A percentile compares a stretch with the other conserved stretches of the same genome.
phyloP scores from a whole-genome alignment of 2,888 invertebrate species.

The Stictocephala bisonia region DNA sequence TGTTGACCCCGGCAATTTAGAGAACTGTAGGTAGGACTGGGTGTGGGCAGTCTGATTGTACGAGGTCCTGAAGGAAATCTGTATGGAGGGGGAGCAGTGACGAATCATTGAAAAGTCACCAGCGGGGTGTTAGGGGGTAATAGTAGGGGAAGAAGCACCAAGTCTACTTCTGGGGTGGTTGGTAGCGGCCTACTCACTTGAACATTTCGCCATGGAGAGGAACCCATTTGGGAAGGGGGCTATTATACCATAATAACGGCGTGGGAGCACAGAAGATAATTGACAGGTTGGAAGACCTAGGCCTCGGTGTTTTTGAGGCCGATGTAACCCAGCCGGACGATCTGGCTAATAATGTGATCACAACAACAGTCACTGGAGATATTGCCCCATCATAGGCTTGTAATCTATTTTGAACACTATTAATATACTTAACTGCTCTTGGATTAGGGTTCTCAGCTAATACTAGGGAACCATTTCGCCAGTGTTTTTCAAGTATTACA shows the following conservation, averaged over 20 bases:
- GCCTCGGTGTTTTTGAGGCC: conserved; percentile 10
- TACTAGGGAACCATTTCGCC: conserved; percentile 81
- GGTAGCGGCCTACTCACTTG: too few relatives aligned
- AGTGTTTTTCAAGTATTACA: conserved; percentile 85
- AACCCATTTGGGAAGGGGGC: too few relatives aligned
- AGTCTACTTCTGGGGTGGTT: too few relatives aligned
- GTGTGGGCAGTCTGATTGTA: background rate
- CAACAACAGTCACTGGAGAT: too few relatives aligned
- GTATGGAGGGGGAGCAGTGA: conserved; percentile 59
- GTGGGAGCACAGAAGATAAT: too few relatives aligned
- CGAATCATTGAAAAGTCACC: too few relatives aligned
- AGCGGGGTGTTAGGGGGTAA: too few relatives aligned
- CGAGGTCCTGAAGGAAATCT: conserved; percentile 44
- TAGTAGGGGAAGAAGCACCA: too few relatives aligned
- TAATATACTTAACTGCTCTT: conserved; percentile 81
- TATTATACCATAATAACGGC: too few relatives aligned
- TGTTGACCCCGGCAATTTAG: background rate
- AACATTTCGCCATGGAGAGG: too few relatives aligned
- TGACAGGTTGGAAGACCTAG: background rate
- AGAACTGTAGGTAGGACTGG: background rate
- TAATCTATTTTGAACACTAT: conserved; percentile 81
- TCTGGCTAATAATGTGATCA: too few relatives aligned
- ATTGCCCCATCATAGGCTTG: conserved; percentile 75
- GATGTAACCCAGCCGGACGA: too few relatives aligned
- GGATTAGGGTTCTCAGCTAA: conserved; percentile 79